Evolutionary conservation across 2,113 vertebrate genomes (phyloP).

Genomic region (Siniperca chuatsi): DNA sequence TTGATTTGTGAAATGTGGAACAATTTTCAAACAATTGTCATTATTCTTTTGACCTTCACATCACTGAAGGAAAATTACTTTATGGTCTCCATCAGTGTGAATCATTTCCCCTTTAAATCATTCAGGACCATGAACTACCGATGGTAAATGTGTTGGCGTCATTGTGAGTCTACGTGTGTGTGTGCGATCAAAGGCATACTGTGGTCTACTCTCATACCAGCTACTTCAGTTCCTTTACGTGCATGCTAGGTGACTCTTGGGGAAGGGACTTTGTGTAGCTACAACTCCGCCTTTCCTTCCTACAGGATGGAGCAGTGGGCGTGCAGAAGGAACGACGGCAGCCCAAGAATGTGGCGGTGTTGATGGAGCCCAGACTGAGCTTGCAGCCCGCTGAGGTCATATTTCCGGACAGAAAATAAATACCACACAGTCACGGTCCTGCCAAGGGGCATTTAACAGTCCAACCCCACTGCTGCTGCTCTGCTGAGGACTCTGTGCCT

Average conservation of each 20-base stretch:
- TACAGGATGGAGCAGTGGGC: conserved; percentile 53
- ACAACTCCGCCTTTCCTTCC: conserved; percentile 76
- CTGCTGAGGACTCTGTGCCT: conserved; percentile 20
- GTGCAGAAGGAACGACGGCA: conserved; percentile 27
- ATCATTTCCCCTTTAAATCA: conserved; percentile 29
- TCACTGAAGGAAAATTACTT: conserved; percentile 18
- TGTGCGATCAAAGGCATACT: conserved; percentile 11
- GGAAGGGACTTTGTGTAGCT: conserved; percentile 46
- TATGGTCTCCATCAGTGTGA: conserved; percentile 10
- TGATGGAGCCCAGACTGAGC: conserved; percentile 66
- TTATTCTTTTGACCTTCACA: conserved; percentile 19
- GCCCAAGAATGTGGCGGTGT: conserved; percentile 66
- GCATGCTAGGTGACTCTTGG: conserved; percentile 46
- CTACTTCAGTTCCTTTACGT: conserved; percentile 5
- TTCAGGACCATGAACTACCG: background rate
- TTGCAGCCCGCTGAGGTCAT: conserved; percentile 69
- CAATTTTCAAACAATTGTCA: background rate
- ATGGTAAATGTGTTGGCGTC: background rate
- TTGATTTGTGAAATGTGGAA: conserved; percentile 6
- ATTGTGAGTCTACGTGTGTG: background rate
- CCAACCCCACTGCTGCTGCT: conserved; percentile 45
- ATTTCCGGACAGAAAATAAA: conserved; percentile 79
- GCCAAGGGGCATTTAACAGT: conserved; percentile 65
- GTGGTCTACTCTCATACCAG: background rate
- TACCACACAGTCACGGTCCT: conserved; percentile 50